Evolutionary conservation across 2,888 invertebrate species (phyloP).

Genomic region (Catocala fraxini): DNA sequence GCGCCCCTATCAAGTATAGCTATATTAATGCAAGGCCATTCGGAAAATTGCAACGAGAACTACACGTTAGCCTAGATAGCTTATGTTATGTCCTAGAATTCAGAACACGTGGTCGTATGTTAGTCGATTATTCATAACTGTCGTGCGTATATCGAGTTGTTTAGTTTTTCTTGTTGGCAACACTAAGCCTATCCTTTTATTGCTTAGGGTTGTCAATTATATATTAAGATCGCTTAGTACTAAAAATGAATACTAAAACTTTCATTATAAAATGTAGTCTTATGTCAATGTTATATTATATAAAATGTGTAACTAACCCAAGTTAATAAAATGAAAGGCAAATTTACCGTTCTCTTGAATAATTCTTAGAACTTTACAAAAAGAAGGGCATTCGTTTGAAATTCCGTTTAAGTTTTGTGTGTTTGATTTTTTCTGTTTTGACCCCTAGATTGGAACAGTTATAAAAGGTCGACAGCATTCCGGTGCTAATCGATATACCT

Average conservation of each 20-base stretch:
- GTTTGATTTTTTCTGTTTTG: conserved; percentile 23
- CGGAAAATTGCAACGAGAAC: conserved; percentile 49
- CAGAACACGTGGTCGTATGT: conserved; percentile 37
- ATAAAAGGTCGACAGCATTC: conserved; percentile 38
- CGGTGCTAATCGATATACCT: conserved; percentile 35
- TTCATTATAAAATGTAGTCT: no score
- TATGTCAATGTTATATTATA: no score
- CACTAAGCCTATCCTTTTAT: conserved; percentile 38
- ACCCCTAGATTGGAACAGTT: conserved; percentile 38
- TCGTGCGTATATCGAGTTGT: conserved; percentile 27
- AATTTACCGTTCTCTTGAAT: neutral
- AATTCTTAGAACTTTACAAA: conserved; percentile 14
- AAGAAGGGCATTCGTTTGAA: conserved; percentile 17
- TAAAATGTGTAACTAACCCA: neutral
- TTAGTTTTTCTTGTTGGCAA: conserved; percentile 35
- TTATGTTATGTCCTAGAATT: conserved; percentile 37
- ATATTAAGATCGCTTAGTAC: no score
- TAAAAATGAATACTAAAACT: no score
- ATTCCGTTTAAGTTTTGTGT: conserved; percentile 15
- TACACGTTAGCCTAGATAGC: conserved; percentile 43
- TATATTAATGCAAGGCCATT: conserved; percentile 46
- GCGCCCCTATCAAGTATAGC: conserved; percentile 23
- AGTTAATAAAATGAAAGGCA: conserved; percentile 8
- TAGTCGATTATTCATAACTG: conserved; percentile 42
- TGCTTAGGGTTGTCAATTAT: conserved; percentile 27